Evolutionary conservation across 1,140 invertebrate species (phyloP).

Genomic region (Dinoponera quadriceps): DNA sequence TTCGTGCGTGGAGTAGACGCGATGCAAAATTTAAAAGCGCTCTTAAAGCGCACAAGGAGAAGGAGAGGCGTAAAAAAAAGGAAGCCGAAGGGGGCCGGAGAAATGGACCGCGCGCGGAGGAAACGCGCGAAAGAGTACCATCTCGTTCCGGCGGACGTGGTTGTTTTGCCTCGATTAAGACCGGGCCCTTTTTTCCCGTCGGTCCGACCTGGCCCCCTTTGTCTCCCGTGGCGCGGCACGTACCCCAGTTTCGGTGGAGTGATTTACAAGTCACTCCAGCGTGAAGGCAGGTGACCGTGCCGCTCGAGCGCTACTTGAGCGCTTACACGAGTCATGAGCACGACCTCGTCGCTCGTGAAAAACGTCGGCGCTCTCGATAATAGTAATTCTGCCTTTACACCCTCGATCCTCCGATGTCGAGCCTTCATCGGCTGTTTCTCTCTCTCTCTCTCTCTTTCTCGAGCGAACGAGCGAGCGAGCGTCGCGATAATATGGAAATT

Average conservation of each 20-base stretch:
- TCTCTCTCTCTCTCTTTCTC: neutral
- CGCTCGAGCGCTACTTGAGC: constrained; percentile 78
- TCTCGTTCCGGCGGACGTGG: constrained; percentile 19
- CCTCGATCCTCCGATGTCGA: constrained; percentile 3
- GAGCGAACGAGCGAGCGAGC: no score
- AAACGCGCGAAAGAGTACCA: constrained; percentile 36
- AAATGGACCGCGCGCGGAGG: constrained; percentile 36
- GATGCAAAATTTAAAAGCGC: no score
- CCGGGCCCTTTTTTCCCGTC: constrained; percentile 31
- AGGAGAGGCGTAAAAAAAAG: no score
- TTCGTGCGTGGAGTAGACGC: no score
- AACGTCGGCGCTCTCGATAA: constrained; percentile 54
- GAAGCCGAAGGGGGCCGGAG: neutral
- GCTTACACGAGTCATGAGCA: constrained; percentile 66
- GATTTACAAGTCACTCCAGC: constrained; percentile 85
- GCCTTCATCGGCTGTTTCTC: neutral
- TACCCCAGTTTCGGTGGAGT: constrained; percentile 83
- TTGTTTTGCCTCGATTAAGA: constrained; percentile 72
- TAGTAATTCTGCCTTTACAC: constrained; percentile 56
- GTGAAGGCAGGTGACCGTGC: constrained; percentile 84
- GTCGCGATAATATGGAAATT: constrained; percentile 42
- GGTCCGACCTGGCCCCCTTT: constrained; percentile 49
- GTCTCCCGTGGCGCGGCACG: constrained; percentile 74
- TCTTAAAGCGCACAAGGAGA: neutral
- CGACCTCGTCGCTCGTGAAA: constrained; percentile 39